Evolutionary conservation across 2,797 vertebrate genomes (phyloP), one percentile per base, ranked within the genome.

Genomic region (Micropoecilia bifurca): DNA sequence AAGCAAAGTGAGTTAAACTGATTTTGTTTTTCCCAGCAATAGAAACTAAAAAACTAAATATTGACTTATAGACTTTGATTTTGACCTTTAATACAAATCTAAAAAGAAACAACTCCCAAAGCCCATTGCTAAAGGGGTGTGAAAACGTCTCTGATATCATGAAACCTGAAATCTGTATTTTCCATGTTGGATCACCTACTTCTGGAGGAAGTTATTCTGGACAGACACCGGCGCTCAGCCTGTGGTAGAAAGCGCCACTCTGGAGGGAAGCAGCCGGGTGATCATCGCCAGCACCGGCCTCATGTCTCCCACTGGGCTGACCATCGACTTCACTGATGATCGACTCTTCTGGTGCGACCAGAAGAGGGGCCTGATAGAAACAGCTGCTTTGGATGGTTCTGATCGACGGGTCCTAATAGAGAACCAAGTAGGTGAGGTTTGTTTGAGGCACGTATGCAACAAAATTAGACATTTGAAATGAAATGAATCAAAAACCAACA

Each of bases 391-490:
- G 94, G 97, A 99, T 72, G 98, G 98, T 48, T 97, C 97, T 2
- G 89, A 94, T 76, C 96, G 97, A 43, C 96, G n/a, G 80, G 89
- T 95, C 80, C 95, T 99, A 92, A 89, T 89, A 90, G 95, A 97
- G 96, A 97, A 97, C 79, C 96, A 99, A 96, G 97, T 98, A 98
- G 98, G 98, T 99, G 96, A 99, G 98, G 94, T 93, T 96, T 94
- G 89, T 94, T 85, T 91, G 74, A 85, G 87, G 80, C 45, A 71
- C 8, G 7, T 76, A 76, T 30, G 82, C 25, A 83, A 72, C 46
- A 77, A 61, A 82, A 25, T 75, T 33, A 55, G 72, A 86, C 9
- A 79, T 50, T 25, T 78, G 3, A 3, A 72, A 14, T 57, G 3
- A 43, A 73, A 2, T 10, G 9, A 6, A 4, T 1, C 6, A 47